Conservation (phyloP, 2,797 vertebrate species). For the Alauda arvensis region DNA sequence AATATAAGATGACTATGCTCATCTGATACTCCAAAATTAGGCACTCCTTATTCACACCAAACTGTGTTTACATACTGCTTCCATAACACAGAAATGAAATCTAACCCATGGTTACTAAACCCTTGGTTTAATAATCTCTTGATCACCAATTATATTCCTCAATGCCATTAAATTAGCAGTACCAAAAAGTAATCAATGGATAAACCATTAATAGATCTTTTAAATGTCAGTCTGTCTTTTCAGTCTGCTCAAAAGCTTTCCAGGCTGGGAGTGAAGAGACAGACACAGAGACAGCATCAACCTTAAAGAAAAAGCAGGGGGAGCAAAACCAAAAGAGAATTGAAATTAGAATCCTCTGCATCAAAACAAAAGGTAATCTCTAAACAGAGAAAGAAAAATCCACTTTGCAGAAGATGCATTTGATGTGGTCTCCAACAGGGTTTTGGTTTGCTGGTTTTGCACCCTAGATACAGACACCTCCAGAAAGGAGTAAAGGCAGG, state of each 20-base stretch:
- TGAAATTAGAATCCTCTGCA: background rate
- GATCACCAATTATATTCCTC: rapidly evolving
- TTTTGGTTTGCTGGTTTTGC: background rate
- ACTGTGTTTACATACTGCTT: background rate
- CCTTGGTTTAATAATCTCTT: background rate
- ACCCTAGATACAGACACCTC: background rate
- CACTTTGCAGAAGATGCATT: background rate
- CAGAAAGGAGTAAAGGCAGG: background rate
- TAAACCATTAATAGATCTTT: background rate
- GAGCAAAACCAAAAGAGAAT: background rate
- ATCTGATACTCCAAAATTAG: background rate
- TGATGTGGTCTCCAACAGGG: background rate
- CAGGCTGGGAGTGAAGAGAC: background rate
- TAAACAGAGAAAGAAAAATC: background rate
- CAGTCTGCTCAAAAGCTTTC: background rate
- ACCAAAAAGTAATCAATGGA: background rate
- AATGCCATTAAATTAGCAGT: background rate
- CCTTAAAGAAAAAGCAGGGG: background rate
- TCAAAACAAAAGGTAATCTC: background rate
- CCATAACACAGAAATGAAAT: background rate
- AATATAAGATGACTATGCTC: background rate
- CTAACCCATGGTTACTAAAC: background rate
- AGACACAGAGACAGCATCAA: background rate
- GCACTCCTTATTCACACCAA: background rate
- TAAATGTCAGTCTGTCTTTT: background rate